A percentile compares a stretch with the other conserved stretches of the same genome.
phyloP scores from a whole-genome alignment of 2,113 vertebrate species.

The Siniperca chuatsi region DNA sequence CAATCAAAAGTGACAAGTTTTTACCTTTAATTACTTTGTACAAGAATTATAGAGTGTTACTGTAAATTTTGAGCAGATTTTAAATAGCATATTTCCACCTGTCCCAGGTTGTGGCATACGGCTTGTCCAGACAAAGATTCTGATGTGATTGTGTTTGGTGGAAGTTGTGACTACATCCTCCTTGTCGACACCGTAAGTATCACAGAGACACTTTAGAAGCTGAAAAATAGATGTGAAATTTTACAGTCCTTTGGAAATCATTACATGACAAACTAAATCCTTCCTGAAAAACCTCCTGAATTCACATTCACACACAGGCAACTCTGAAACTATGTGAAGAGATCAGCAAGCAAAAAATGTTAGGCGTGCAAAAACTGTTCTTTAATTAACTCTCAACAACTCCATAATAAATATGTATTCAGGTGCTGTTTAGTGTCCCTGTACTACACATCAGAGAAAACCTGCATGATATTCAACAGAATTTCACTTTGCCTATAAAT shows the following conservation, averaged over 20 bases:
- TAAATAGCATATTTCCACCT: background rate
- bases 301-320: background rate
- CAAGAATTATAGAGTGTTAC: background rate
- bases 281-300: background rate
- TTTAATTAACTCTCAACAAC: background rate
- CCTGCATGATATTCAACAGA: background rate
- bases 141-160: constrained; percentile 96
- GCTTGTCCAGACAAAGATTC: constrained; percentile 91
- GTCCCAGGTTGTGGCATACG: constrained; percentile 91
- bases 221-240: background rate
- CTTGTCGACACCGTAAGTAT: constrained; percentile 93
- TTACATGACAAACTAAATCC: background rate
- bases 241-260: background rate
- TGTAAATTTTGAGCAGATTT: constrained; percentile 4
- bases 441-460: background rate
- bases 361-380: background rate
- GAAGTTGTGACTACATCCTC: constrained; percentile 94
- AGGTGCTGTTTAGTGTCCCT: background rate
- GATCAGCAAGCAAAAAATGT: background rate
- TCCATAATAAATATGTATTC: background rate
- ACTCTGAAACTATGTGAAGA: background rate
- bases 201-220: background rate
- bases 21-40: background rate
- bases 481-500: background rate
- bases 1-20: background rate